Conservation (phyloP, 2,113 vertebrate species). For the Dascyllus trimaculatus region DNA sequence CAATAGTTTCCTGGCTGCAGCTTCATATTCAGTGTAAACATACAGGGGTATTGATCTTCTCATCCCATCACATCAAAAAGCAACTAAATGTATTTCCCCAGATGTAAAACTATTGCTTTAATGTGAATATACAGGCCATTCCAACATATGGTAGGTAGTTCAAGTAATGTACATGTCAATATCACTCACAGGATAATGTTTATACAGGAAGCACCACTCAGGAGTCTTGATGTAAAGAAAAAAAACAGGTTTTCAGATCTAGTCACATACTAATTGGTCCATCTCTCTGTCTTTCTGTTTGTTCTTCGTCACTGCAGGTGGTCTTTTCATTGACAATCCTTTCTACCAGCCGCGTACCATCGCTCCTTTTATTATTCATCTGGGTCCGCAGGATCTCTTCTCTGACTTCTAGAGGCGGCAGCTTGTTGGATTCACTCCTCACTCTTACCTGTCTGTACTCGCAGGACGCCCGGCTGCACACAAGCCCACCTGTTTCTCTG, state of each 20-base stretch:
- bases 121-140: neutral
- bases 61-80: neutral
- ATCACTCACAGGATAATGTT: neutral
- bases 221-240: neutral
- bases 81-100: neutral
- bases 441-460: conserved; percentile 36
- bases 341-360: conserved; percentile 99
- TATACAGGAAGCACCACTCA: neutral
- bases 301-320: conserved; percentile 90
- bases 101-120: conserved; percentile 11
- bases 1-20: neutral
- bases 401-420: conserved; percentile 98
- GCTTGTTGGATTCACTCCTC: conserved; percentile 78
- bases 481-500: conserved; percentile 33
- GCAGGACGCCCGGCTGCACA: conserved; percentile 52
- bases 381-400: conserved; percentile 99
- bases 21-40: neutral
- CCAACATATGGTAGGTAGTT: no score
- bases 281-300: conserved; percentile 46
- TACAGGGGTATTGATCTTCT: neutral
- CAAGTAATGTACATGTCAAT: no score
- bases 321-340: conserved; percentile 99
- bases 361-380: conserved; percentile 99
- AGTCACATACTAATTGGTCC: conserved; percentile 9
- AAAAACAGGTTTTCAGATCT: neutral